These are phyloP conservation scores for Alethe diademata DNA, from an alignment of 2,113 vertebrate species.

Conservation along the genomic window DNA sequence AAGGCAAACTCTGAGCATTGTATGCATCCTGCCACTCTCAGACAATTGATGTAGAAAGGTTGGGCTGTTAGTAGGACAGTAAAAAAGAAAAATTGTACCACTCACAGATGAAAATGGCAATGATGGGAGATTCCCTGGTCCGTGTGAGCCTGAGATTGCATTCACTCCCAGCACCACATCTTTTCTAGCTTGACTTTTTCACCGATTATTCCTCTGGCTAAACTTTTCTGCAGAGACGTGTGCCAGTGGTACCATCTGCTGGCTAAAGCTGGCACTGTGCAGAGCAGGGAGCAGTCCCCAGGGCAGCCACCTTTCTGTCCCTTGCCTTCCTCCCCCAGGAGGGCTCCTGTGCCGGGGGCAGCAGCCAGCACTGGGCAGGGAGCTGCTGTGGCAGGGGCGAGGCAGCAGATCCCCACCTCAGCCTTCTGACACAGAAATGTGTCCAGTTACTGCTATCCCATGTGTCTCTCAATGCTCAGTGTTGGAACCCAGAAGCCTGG, in stretches of 20 bases:
- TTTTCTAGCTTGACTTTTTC: rapidly evolving
- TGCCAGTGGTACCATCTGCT: slow-evolving; percentile 62
- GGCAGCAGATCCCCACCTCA: not conserved
- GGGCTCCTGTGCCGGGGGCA: not conserved
- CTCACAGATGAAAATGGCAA: not conserved
- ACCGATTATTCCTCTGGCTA: rapidly evolving
- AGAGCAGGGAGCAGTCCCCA: too few species aligned
- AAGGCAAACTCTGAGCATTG: not conserved
- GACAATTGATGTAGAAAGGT: not conserved
- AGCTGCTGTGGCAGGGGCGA: not conserved
- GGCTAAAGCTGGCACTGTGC: not conserved
- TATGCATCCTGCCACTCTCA: not conserved
- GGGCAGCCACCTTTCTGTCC: rapidly evolving
- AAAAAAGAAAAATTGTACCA: not conserved
- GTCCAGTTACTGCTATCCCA: not conserved
- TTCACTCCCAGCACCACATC: rapidly evolving
- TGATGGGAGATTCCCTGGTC: not conserved
- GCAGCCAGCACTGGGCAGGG: not conserved
- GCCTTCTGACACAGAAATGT: not conserved
- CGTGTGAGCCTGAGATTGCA: not conserved
- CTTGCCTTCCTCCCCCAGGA: rapidly evolving
- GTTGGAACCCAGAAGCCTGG: too few species aligned
- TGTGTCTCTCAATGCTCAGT: rapidly evolving
- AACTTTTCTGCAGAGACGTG: not conserved
- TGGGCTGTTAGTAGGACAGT: not conserved